A percentile compares a stretch with the other conserved stretches of the same genome.
These are phyloP conservation scores for Myopa testacea DNA, from an alignment of 2,888 invertebrate genomes.

Conservation along the genomic window DNA sequence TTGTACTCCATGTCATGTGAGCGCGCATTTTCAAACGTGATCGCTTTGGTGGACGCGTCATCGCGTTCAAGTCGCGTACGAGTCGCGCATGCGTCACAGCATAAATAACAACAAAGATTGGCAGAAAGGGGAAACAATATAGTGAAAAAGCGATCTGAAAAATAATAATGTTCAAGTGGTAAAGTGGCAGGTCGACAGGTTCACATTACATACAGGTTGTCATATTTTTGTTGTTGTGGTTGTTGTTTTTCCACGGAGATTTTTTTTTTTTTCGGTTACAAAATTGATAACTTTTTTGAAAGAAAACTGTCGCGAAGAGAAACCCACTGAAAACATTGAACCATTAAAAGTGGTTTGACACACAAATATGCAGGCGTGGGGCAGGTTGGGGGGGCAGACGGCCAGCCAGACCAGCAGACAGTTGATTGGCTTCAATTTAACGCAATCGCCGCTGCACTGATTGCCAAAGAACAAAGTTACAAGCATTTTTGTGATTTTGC, in stretches of 20 bases:
- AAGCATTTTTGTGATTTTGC: neutral
- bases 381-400: neutral
- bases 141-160: neutral
- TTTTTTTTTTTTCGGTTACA: neutral
- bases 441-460: neutral
- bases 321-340: conserved; percentile 38
- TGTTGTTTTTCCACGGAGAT: neutral
- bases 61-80: neutral
- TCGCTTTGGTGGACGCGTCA: neutral
- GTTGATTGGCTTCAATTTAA: neutral
- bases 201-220: conserved; percentile 15
- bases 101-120: conserved; percentile 6
- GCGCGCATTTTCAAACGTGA: neutral
- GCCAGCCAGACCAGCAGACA: neutral
- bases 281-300: conserved; percentile 4
- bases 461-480: neutral
- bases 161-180: neutral
- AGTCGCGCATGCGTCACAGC: neutral
- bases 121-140: neutral
- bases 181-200: conserved; percentile 13
- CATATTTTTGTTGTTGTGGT: no score
- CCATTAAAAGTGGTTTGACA: conserved; percentile 38
- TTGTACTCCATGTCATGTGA: conserved; percentile 24
- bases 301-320: neutral
- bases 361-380: neutral